Evolutionary conservation across 2,113 vertebrate species (phyloP).

Genomic region (Oceanites oceanicus): DNA sequence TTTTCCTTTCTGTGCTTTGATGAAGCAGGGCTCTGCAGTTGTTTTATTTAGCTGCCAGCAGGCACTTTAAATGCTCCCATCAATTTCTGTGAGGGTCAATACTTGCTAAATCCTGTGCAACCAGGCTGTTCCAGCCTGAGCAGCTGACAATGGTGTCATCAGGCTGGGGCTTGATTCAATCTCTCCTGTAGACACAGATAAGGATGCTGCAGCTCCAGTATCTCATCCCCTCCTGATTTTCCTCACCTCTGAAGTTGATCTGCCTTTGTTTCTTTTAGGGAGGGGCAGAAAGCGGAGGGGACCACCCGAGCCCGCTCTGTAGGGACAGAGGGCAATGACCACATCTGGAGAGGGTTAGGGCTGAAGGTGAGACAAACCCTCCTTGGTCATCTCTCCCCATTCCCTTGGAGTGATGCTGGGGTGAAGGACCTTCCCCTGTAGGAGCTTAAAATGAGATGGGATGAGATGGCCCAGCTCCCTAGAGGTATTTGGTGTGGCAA

Average conservation of each 20-base stretch:
- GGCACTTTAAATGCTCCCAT: neutral
- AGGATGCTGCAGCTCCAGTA: neutral
- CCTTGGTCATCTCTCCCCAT: neutral
- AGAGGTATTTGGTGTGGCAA: neutral
- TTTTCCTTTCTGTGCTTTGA: neutral
- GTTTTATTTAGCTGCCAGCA: neutral
- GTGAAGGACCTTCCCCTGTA: neutral
- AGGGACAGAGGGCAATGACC: neutral
- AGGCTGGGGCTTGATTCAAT: neutral
- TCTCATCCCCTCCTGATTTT: neutral
- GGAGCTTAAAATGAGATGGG: neutral
- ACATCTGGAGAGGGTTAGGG: neutral
- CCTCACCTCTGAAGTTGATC: neutral
- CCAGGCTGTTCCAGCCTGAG: neutral
- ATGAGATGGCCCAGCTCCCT: neutral
- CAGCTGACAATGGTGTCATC: neutral
- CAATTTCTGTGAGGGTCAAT: neutral
- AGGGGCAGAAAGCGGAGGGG: neutral
- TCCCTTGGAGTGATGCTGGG: neutral
- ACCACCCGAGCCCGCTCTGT: fast-evolving
- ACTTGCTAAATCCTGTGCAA: neutral
- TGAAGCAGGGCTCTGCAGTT: neutral
- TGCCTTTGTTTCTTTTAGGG: neutral
- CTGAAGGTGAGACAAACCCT: neutral
- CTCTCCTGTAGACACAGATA: neutral